Conservation (phyloP, 2,797 vertebrate species). For the Sardinella longiceps region DNA sequence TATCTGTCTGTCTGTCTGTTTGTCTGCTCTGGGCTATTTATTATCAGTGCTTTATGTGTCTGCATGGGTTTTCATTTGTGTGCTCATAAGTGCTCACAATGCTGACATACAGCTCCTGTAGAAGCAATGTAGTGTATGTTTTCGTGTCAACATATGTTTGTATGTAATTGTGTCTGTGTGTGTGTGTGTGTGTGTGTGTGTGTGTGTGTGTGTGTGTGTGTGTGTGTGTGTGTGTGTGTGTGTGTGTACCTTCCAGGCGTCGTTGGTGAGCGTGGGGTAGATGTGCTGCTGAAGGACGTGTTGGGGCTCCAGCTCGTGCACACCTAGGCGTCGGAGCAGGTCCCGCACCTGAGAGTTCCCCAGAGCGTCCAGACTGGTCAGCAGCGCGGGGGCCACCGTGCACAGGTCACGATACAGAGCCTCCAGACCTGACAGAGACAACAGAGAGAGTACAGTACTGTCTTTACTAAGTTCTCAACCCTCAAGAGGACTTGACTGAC, state of each 20-base stretch:
- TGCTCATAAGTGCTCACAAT: too few species aligned
- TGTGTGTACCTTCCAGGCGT: conserved; percentile 74
- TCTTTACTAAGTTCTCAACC: too few species aligned
- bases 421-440: conserved; percentile 60
- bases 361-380: conserved; percentile 74
- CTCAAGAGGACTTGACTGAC: too few species aligned
- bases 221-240: neutral
- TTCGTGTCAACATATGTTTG: too few species aligned
- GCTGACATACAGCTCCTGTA: too few species aligned
- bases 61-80: too few species aligned
- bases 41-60: neutral
- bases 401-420: conserved; percentile 74
- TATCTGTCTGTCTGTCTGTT: neutral
- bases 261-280: conserved; percentile 70
- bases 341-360: conserved; percentile 77
- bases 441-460: neutral
- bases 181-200: neutral
- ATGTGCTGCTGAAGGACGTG: conserved; percentile 78
- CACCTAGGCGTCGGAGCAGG: conserved; percentile 74
- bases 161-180: neutral
- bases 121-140: too few species aligned
- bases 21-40: neutral
- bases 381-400: conserved; percentile 72
- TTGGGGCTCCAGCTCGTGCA: conserved; percentile 77
- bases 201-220: neutral